A percentile compares a stretch with the other conserved stretches of the same genome.
Evolutionary conservation across 1,140 invertebrate species (phyloP).

Genomic region (Micrasema longulum): DNA sequence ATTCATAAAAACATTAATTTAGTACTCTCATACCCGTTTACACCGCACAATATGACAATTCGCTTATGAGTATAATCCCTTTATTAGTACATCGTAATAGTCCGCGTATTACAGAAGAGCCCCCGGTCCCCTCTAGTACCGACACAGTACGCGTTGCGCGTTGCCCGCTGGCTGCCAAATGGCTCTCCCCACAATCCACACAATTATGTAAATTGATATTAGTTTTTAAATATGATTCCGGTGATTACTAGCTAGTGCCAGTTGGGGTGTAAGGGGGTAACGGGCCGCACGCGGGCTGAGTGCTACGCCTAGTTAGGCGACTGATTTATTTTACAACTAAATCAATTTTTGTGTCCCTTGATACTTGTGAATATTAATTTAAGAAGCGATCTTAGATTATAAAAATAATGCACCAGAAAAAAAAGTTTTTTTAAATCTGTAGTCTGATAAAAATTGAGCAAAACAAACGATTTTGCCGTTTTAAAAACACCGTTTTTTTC

Average conservation of each 20-base stretch:
- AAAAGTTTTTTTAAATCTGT: too few relatives aligned
- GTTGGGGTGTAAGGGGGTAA: slow-evolving; percentile 15
- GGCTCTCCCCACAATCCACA: slow-evolving; percentile 51
- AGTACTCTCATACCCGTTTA: too few relatives aligned
- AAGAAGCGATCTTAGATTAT: too few relatives aligned
- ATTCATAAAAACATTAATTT: too few relatives aligned
- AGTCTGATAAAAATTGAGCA: too few relatives aligned
- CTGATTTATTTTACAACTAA: slow-evolving; percentile 26
- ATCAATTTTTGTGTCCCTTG: slow-evolving; percentile 3
- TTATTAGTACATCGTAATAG: not conserved
- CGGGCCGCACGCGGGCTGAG: slow-evolving; percentile 18
- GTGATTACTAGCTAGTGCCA: slow-evolving; percentile 37
- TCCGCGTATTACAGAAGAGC: slow-evolving; percentile 19
- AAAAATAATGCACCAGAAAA: too few relatives aligned
- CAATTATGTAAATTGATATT: slow-evolving; percentile 57
- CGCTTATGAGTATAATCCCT: not conserved
- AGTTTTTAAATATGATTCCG: slow-evolving; percentile 56
- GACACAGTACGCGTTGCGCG: not conserved
- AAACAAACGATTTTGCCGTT: too few relatives aligned
- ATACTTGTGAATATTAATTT: too few relatives aligned
- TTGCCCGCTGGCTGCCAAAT: slow-evolving; percentile 53
- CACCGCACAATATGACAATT: not conserved
- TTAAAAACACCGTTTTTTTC: too few relatives aligned
- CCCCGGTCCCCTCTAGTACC: not conserved
- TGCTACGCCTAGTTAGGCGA: slow-evolving; percentile 12